Base-by-base conservation (phyloP, 1,140 invertebrate genomes). In the Brachionus asplanchnoidis region DNA sequence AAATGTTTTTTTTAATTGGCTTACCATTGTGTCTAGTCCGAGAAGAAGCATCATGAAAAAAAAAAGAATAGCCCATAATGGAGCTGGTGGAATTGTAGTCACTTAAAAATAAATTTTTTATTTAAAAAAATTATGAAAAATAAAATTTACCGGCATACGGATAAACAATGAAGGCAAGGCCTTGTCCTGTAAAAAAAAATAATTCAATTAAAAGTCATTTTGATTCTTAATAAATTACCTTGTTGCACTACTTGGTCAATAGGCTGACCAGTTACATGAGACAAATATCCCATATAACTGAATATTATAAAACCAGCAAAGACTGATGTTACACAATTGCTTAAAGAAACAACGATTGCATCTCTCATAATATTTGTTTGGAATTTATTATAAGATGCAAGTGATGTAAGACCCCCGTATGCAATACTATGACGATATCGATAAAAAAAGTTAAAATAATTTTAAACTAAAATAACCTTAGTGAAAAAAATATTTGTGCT, bases 301-400 rank as follows among this genome's bases (percentile, higher is more conserved):
- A 99, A 99, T 14, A 99, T 96, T 1, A 99, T 97, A 83, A 99
- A 95, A 0, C 96, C 79, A 44, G 79, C 79, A 65, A 82, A 82
- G 40, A 84, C 53, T 8, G 36, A 40, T 4, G 84, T 84, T 17
- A 84, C 36, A 56, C 66, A 56, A 65, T 84, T 84, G 42, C 56
- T 65, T 11, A 84, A 17, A 17, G 60, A 75, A 11, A 84, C 68
- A 42, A 84, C 36, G 14, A 84, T 53, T 56, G 84, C 44, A 78
- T 84, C 68, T 84, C 84, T 50, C 44, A 84, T 40, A 42, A 73
- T 84, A 44, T 73, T 75, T 20, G 20, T 73, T 44, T 75, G 20
- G 26, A 84, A 84, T 56, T 84, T 77, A 36, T 84, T 84, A 26
- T 77, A 84, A 42, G 60, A 68, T 32, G 84, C 66, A 2, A 84